A percentile compares a stretch with the other conserved stretches of the same genome.
These are phyloP conservation scores for Ctena decussata DNA, from an alignment of 2,888 invertebrate genomes.

Conservation along the genomic window DNA sequence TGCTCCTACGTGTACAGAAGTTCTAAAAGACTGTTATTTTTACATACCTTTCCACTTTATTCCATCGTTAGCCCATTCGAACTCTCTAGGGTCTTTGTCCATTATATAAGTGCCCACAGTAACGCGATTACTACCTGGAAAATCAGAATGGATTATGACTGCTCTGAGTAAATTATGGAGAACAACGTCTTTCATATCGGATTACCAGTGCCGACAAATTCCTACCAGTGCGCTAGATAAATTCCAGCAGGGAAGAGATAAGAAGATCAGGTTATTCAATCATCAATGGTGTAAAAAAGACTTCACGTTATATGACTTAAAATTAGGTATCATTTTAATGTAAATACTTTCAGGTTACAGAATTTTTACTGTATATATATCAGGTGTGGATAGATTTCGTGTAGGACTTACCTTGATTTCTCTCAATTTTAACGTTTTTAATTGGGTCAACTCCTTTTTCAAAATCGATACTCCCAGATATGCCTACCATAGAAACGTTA, in stretches of 20 bases:
- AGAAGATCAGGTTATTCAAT: neutral
- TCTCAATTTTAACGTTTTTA: conserved; percentile 37
- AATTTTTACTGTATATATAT: neutral
- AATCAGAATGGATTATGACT: neutral
- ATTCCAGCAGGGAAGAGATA: neutral
- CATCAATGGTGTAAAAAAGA: no score
- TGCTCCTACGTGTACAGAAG: no score
- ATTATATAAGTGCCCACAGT: conserved; percentile 26
- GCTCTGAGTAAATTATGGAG: no score
- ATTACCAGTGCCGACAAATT: neutral
- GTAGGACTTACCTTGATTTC: conserved; percentile 42
- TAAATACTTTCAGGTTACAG: no score
- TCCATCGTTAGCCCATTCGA: conserved; percentile 37
- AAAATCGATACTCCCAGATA: conserved; percentile 46
- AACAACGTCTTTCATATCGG: no score
- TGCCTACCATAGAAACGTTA: conserved; percentile 35
- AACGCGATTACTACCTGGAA: neutral
- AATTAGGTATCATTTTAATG: no score
- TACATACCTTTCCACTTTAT: conserved; percentile 50
- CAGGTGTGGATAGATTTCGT: neutral
- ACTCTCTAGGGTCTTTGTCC: conserved; percentile 18
- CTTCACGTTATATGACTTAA: no score
- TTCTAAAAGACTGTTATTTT: no score
- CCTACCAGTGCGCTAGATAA: neutral
- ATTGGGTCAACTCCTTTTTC: conserved; percentile 48